A percentile compares a stretch with the other conserved stretches of the same genome.
These are phyloP conservation scores for Pseudomyrmex sp. DNA, from an alignment of 1,140 invertebrate genomes.

Conservation along the genomic window DNA sequence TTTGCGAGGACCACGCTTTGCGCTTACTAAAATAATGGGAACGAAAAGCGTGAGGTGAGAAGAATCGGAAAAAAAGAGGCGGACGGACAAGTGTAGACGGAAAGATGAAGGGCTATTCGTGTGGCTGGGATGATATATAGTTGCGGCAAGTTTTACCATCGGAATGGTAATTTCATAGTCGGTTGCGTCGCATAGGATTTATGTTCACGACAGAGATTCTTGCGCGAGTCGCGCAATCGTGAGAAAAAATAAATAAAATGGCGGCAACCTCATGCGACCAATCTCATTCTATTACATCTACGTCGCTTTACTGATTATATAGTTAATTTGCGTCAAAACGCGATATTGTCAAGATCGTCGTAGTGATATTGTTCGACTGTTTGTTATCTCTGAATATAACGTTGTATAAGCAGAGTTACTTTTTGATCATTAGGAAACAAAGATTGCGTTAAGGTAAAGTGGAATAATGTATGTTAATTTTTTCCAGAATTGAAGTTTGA, in stretches of 20 bases:
- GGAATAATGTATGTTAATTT: background rate
- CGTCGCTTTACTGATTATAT: too few species aligned
- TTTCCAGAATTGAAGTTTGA: background rate
- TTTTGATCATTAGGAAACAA: background rate
- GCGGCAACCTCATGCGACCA: background rate
- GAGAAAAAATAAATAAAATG: constrained; percentile 1
- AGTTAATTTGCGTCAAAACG: constrained; percentile 11
- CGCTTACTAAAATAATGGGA: background rate
- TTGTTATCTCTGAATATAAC: too few species aligned
- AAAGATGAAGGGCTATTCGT: constrained; percentile 51
- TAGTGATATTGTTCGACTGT: background rate
- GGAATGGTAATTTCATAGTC: constrained; percentile 54
- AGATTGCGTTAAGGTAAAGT: background rate
- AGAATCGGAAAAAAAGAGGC: background rate
- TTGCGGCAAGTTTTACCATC: constrained; percentile 31
- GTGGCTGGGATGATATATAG: constrained; percentile 40
- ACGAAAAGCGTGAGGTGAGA: background rate
- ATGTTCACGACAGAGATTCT: constrained; percentile 37
- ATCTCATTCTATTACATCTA: background rate
- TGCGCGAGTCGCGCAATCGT: constrained; percentile 4
- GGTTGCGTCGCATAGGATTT: constrained; percentile 6
- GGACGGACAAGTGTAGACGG: constrained; percentile 33
- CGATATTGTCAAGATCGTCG: background rate
- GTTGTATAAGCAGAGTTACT: too few species aligned
- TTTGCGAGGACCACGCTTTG: background rate